These are phyloP conservation scores for Coleophora flavipennella DNA, from an alignment of 2,888 invertebrate genomes.

Conservation along the genomic window DNA sequence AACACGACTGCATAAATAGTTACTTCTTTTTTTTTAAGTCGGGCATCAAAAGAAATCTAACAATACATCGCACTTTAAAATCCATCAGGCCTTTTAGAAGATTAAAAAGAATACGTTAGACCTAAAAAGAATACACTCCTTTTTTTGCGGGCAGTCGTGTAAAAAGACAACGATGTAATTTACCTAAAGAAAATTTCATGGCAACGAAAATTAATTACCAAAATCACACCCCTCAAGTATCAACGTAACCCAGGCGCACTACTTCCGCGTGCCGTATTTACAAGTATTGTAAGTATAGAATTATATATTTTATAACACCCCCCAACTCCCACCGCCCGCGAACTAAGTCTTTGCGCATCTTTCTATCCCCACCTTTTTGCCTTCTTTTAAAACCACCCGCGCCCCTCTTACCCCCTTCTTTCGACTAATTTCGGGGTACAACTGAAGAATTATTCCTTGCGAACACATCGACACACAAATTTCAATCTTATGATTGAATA, in stretches of 20 bases:
- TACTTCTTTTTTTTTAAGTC: too few relatives aligned
- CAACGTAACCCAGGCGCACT: slow-evolving; percentile 30
- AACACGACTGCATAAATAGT: too few relatives aligned
- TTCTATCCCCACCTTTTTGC: slow-evolving; percentile 73
- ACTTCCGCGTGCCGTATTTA: slow-evolving; percentile 72
- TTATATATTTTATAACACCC: slow-evolving; percentile 71
- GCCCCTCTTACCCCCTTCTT: slow-evolving; percentile 69
- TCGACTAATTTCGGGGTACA: slow-evolving; percentile 73
- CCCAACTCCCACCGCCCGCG: slow-evolving; percentile 43
- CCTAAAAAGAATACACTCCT: too few relatives aligned
- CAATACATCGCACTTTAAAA: too few relatives aligned
- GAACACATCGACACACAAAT: slow-evolving; percentile 15
- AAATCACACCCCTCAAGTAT: slow-evolving; percentile 24
- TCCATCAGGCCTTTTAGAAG: too few relatives aligned
- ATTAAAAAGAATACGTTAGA: too few relatives aligned
- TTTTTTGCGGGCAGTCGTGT: too few relatives aligned
- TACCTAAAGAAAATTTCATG: too few relatives aligned
- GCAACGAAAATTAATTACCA: too few relatives aligned
- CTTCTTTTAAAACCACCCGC: slow-evolving; percentile 72
- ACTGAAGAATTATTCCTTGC: slow-evolving; percentile 72
- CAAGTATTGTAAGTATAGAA: slow-evolving; percentile 74
- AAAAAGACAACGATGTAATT: too few relatives aligned
- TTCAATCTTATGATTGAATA: too few relatives aligned
- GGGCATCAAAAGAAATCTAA: too few relatives aligned
- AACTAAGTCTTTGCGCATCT: slow-evolving; percentile 74